Percentiles rank a stretch among this genome's conserved stretches.
phyloP scores from a whole-genome alignment of 2,113 vertebrate species.

The Monopterus albus region DNA sequence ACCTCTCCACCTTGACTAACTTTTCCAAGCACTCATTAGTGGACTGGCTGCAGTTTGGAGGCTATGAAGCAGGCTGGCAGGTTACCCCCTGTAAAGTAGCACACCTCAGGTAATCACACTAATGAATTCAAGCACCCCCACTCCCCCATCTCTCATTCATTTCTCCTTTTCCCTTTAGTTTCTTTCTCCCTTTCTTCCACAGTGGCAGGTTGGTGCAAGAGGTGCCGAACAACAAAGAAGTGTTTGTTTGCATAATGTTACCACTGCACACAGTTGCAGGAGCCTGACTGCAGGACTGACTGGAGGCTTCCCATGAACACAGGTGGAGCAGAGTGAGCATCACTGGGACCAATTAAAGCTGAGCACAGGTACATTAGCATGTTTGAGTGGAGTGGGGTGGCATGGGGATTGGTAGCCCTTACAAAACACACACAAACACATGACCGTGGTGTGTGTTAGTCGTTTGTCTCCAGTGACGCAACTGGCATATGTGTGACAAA shows the following conservation, averaged over 20 bases:
- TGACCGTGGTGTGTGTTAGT: slow-evolving; percentile 42
- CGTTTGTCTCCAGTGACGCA: slow-evolving; percentile 33
- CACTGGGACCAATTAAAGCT: slow-evolving; percentile 84
- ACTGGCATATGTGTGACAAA: slow-evolving; percentile 68
- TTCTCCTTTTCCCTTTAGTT: slow-evolving; percentile 42
- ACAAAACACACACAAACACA: slow-evolving; percentile 54
- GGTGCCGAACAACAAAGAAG: slow-evolving; percentile 81
- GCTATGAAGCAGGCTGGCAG: slow-evolving; percentile 64
- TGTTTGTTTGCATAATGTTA: slow-evolving; percentile 84
- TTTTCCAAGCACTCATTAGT: slow-evolving; percentile 77
- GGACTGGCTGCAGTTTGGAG: slow-evolving; percentile 68
- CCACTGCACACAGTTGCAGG: slow-evolving; percentile 62
- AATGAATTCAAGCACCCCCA: slow-evolving; percentile 73
- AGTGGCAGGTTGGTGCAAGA: slow-evolving; percentile 59
- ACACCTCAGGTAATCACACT: slow-evolving; percentile 80
- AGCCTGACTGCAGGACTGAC: slow-evolving; percentile 75
- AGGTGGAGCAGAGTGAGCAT: slow-evolving; percentile 78
- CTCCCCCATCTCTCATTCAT: slow-evolving; percentile 30
- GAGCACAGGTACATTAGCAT: slow-evolving; percentile 82
- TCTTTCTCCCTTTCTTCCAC: slow-evolving; percentile 61
- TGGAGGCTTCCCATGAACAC: slow-evolving; percentile 75
- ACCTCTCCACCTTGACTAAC: slow-evolving; percentile 77
- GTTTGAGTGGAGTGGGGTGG: slow-evolving; percentile 75
- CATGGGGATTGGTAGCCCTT: slow-evolving; percentile 46
- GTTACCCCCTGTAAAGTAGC: slow-evolving; percentile 72